phyloP scores from a whole-genome alignment of 1,140 invertebrate genomes.

The Artemia franciscana region DNA sequence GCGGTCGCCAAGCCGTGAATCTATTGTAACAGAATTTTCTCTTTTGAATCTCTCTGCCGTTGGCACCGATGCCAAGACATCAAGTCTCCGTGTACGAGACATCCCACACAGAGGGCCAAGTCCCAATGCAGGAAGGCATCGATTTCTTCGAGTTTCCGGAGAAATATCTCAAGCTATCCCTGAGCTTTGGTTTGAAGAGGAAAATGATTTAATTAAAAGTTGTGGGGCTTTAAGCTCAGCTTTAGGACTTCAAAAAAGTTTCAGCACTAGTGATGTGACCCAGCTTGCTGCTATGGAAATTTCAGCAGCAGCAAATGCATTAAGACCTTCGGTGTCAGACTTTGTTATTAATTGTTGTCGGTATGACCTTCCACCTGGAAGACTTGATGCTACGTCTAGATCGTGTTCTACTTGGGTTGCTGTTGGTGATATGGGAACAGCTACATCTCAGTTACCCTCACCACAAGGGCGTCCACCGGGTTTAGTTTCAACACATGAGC shows the following conservation, averaged over 20 bases:
- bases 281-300: constrained; percentile 1
- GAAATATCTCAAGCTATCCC: constrained; percentile 23
- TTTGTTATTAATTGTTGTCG: constrained; percentile 29
- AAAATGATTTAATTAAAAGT: constrained; percentile 46
- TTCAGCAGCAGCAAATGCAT: not conserved
- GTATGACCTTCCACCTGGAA: constrained; percentile 21
- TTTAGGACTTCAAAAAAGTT: constrained; percentile 51
- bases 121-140: constrained; percentile 30
- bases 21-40: constrained; percentile 52
- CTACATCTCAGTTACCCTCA: constrained; percentile 42
- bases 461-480: constrained; percentile 31
- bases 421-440: constrained; percentile 33
- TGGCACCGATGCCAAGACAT: constrained; percentile 29
- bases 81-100: constrained; percentile 8
- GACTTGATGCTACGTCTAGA: constrained; percentile 35
- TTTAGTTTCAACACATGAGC: constrained; percentile 19
- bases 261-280: constrained; percentile 49
- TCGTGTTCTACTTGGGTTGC: constrained; percentile 70
- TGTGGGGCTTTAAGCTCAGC: constrained; percentile 49
- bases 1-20: constrained; percentile 53
- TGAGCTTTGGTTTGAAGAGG: constrained; percentile 45
- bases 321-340: constrained; percentile 31
- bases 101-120: constrained; percentile 34
- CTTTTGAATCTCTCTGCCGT: constrained; percentile 48
- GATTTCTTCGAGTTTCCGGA: constrained; percentile 8